These are phyloP conservation scores for Sorex fumeus DNA, from an alignment of 2,113 vertebrate species.

Conservation along the genomic window DNA sequence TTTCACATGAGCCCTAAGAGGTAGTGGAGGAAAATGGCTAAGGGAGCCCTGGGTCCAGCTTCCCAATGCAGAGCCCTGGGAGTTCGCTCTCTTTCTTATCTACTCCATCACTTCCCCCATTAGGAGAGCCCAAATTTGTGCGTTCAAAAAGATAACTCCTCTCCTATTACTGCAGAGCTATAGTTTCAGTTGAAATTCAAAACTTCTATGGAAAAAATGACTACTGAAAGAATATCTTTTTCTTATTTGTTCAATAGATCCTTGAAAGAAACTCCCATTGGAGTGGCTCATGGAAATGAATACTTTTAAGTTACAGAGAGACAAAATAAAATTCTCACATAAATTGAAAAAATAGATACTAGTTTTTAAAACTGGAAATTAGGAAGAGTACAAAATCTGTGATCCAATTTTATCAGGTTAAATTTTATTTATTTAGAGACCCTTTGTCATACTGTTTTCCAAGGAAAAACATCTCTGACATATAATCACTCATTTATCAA, in stretches of 20 bases:
- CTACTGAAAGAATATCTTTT: slow-evolving; percentile 33
- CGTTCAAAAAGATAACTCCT: background rate
- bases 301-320: slow-evolving; percentile 16
- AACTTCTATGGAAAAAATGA: background rate
- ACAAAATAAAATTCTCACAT: slow-evolving; percentile 14
- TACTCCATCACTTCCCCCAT: background rate
- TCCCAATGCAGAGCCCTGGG: too few relatives aligned
- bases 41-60: background rate
- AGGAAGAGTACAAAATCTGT: background rate
- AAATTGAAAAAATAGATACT: slow-evolving; percentile 37
- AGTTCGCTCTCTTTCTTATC: background rate
- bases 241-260: slow-evolving; percentile 8
- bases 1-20: background rate
- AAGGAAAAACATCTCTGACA: background rate
- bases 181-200: slow-evolving; percentile 18
- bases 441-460: background rate
- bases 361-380: slow-evolving; percentile 35
- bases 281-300: background rate
- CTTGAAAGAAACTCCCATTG: background rate
- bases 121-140: slow-evolving; percentile 32
- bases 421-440: slow-evolving; percentile 11
- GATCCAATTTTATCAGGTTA: background rate
- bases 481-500: slow-evolving; percentile 21
- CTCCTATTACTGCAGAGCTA: slow-evolving; percentile 18
- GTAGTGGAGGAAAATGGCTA: too few relatives aligned